Conservation (phyloP, 2,888 invertebrate genomes). For the Choristoneura rosaceana region DNA sequence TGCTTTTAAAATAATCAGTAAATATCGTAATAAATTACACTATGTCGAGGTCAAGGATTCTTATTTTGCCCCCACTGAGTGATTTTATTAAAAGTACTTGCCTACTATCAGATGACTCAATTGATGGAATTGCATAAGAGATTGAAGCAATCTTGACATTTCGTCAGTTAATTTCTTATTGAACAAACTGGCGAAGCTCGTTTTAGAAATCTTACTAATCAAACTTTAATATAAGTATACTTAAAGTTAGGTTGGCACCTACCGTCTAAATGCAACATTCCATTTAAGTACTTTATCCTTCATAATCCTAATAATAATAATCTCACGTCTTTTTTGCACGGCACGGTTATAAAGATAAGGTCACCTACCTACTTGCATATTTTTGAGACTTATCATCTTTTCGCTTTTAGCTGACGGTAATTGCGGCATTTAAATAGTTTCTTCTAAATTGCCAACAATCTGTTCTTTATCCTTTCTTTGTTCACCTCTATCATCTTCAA, state of each 20-base stretch:
- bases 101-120: conserved; percentile 18
- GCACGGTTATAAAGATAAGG: too few species aligned
- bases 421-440: too few species aligned
- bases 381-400: too few species aligned
- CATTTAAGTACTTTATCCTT: not conserved
- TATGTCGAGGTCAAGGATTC: conserved; percentile 23
- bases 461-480: too few species aligned
- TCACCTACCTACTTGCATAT: too few species aligned
- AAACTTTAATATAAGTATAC: too few species aligned
- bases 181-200: not conserved
- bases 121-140: conserved; percentile 15
- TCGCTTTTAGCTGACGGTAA: too few species aligned
- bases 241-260: not conserved
- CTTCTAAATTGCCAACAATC: too few species aligned
- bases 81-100: conserved; percentile 9
- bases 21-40: not conserved
- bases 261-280: not conserved
- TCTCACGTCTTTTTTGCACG: too few species aligned
- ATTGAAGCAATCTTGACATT: conserved; percentile 31
- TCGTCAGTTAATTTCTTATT: conserved; percentile 9
- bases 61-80: not conserved
- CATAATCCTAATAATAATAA: too few species aligned
- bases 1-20: conserved; percentile 28
- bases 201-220: conserved; percentile 14
- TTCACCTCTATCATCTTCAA: too few species aligned